Percentiles rank a stretch among this genome's conserved stretches.
phyloP scores from a whole-genome alignment of 2,888 invertebrate species.

The Drosophila subquinaria region DNA sequence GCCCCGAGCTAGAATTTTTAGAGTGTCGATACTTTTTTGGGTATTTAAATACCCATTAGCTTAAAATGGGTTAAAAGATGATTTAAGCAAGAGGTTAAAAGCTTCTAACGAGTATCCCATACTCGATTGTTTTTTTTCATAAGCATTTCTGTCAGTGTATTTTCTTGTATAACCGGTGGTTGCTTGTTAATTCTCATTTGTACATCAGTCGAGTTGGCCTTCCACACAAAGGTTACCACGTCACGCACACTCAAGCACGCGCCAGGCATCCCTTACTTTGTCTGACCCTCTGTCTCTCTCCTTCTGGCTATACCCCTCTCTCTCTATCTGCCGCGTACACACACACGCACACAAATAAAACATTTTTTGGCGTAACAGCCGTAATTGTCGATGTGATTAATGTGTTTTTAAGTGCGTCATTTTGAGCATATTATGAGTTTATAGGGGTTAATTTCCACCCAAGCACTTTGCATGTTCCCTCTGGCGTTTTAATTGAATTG shows the following conservation, averaged over 20 bases:
- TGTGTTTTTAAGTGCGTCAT: conserved; percentile 82
- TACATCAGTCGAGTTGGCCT: conserved; percentile 50
- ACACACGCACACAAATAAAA: conserved; percentile 13
- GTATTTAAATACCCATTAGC: too few species aligned
- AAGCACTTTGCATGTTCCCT: conserved; percentile 69
- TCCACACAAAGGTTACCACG: conserved; percentile 58
- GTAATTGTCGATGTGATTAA: conserved; percentile 82
- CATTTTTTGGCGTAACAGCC: conserved; percentile 59
- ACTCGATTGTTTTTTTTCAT: not conserved
- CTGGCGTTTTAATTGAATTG: conserved; percentile 81
- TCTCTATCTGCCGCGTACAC: not conserved
- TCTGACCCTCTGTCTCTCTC: not conserved
- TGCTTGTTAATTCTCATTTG: conserved; percentile 53
- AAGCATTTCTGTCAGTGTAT: conserved; percentile 31
- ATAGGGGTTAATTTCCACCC: conserved; percentile 80
- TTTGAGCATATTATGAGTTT: conserved; percentile 81
- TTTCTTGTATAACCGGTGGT: conserved; percentile 48
- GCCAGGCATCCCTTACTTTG: conserved; percentile 46
- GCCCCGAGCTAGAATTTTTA: too few species aligned
- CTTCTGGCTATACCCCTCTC: not conserved
- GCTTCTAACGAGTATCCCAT: too few species aligned
- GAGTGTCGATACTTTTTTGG: too few species aligned
- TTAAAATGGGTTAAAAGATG: too few species aligned
- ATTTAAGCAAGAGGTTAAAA: too few species aligned
- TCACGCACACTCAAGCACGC: conserved; percentile 71